Base-by-base conservation (phyloP, 2,888 invertebrate species). In the Atrina japonica region DNA sequence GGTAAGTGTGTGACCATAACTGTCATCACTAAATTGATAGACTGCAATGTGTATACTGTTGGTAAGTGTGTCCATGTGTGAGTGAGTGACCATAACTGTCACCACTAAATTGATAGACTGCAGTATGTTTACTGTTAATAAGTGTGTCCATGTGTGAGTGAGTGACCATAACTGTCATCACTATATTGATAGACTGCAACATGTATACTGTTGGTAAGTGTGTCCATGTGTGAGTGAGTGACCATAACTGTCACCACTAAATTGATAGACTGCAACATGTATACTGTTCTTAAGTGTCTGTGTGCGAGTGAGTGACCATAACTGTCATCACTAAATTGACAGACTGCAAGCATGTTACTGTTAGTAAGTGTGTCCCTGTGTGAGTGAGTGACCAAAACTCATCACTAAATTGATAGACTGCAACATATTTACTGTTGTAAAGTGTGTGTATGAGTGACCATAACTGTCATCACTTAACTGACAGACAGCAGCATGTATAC, bases 401-500 rank as follows among this genome's bases (percentile, higher is more conserved):
- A 96, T 99, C 55, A 95, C 94, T 21, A 97, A 97, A 91, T 95
- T 99, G 87, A 97, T 97, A 89, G 99, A 99, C 91, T 95, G 95
- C 88, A 98, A 98, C 89, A 96, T 96, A 88, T 99, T 99, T 88
- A 98, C 98, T 78, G 99, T 99, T 88, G 96, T 96, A 96, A 90
- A 92, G 95, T 93, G 35, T 25, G n/a, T 1, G 11, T 7, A 21
- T n/a, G n/a, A n/a, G n/a, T n/a, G n/a, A n/a, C n/a, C n/a, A n/a
- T n/a, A 90, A 98, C 96, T 43, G 94, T 95, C 2, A 96, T 99
- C 55, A 95, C 94, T 21, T 97, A 97, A 91, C 95, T 99, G 87
- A 97, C 97, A 89, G 99, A 99, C 91, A 95, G 95, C 88, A 98
- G 98, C 89, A 96, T 96, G 88, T 99, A 99, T 88, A 98, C 98